Evolutionary conservation across 2,888 invertebrate genomes (phyloP).

Genomic region (Sabellastarte sp.): DNA sequence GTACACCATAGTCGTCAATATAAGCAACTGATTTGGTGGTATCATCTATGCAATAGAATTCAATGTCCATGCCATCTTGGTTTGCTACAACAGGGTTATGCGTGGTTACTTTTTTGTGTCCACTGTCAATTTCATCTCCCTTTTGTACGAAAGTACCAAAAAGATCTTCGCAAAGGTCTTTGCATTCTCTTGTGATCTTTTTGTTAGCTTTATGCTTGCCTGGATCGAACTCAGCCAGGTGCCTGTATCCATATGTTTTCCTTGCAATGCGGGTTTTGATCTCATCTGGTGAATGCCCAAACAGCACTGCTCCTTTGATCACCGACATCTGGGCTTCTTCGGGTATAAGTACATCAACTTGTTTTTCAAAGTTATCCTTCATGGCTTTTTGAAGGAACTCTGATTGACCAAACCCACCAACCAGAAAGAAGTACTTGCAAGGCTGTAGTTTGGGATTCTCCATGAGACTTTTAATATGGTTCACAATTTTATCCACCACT

Average conservation of each 20-base stretch:
- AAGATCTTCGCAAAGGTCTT: neutral
- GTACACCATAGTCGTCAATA: neutral
- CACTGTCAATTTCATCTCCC: neutral
- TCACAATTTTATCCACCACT: neutral
- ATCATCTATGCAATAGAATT: neutral
- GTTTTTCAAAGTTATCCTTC: neutral
- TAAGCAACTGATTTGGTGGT: neutral
- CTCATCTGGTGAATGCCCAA: neutral
- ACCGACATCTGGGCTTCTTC: neutral
- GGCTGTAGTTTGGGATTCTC: neutral
- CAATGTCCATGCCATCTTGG: neutral
- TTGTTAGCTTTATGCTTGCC: neutral
- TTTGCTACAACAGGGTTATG: neutral
- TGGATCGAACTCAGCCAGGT: neutral
- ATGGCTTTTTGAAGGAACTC: neutral
- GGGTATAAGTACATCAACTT: neutral
- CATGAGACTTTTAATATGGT: neutral
- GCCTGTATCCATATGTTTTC: neutral
- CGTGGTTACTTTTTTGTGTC: neutral
- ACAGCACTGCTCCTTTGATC: neutral
- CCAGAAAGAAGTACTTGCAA: neutral
- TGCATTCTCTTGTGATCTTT: neutral
- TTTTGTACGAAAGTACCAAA: neutral
- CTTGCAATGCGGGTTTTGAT: neutral
- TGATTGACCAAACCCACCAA: neutral